Evolutionary conservation across 2,797 vertebrate genomes (phyloP).

Genomic region (Leucoraja ocellata): DNA sequence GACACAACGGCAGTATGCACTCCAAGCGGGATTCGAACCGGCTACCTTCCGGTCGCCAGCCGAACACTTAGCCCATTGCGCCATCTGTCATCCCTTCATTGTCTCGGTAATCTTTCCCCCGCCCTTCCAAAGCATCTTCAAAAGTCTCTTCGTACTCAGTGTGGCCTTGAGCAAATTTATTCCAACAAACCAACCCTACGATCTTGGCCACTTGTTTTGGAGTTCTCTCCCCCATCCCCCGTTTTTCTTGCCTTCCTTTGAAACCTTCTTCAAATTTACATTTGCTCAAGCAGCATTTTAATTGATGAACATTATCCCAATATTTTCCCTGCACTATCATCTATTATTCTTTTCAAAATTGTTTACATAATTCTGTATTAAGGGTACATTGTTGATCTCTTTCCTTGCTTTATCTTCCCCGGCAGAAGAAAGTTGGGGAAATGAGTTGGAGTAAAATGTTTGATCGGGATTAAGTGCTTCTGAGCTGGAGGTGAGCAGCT

Average conservation of each 20-base stretch:
- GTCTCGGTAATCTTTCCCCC: not conserved
- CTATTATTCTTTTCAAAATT: not conserved
- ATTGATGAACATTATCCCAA: not conserved
- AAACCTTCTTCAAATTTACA: no score
- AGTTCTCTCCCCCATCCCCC: not conserved
- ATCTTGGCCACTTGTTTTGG: not conserved
- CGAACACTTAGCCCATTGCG: no score
- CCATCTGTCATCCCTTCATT: no score
- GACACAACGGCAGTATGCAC: no score
- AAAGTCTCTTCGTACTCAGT: not conserved
- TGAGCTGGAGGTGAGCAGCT: not conserved
- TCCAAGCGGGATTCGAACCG: no score
- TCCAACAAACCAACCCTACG: not conserved
- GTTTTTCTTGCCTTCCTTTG: not conserved
- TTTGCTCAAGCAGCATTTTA: no score
- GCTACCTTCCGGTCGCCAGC: no score
- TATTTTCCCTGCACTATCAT: not conserved
- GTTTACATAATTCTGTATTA: not conserved
- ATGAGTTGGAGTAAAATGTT: not conserved
- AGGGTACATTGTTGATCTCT: not conserved
- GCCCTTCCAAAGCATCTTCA: no score
- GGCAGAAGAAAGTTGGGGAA: not conserved
- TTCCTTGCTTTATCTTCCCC: not conserved
- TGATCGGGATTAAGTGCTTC: not conserved
- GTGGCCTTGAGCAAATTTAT: not conserved